Evolutionary conservation across 2,113 vertebrate genomes (phyloP).

Genomic region (Desmodus rotundus): DNA sequence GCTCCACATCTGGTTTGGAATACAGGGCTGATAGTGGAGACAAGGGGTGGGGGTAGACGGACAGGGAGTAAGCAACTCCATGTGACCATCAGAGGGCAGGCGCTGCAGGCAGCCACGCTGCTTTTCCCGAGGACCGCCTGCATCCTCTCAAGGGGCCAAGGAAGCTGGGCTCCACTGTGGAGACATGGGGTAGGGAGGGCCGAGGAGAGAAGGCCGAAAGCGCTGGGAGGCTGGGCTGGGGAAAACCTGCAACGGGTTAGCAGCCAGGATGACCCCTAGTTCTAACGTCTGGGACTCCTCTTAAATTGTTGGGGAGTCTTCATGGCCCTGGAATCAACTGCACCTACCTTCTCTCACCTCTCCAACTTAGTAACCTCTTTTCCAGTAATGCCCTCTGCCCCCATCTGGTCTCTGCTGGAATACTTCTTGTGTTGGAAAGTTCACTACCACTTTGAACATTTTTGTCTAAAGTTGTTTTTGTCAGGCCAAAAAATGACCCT

Average conservation of each 20-base stretch:
- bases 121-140: too few species aligned
- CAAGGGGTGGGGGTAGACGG: accelerated
- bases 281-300: not conserved
- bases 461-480: not conserved
- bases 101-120: accelerated
- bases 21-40: accelerated
- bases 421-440: not conserved
- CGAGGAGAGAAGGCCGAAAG: too few species aligned
- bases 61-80: not conserved
- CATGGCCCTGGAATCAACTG: not conserved
- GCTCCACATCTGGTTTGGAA: not conserved
- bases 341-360: not conserved
- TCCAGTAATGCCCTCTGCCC: not conserved
- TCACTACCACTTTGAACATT: not conserved
- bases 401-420: not conserved
- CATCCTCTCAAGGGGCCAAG: not conserved
- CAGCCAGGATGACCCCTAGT: not conserved
- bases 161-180: not conserved
- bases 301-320: not conserved
- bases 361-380: too few species aligned
- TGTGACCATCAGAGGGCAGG: conserved; percentile 11
- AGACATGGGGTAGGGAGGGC: not conserved
- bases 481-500: not conserved
- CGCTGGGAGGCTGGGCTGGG: not conserved
- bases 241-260: not conserved